phyloP scores from a whole-genome alignment of 2,113 vertebrate species.

The Trematomus loennbergii region DNA sequence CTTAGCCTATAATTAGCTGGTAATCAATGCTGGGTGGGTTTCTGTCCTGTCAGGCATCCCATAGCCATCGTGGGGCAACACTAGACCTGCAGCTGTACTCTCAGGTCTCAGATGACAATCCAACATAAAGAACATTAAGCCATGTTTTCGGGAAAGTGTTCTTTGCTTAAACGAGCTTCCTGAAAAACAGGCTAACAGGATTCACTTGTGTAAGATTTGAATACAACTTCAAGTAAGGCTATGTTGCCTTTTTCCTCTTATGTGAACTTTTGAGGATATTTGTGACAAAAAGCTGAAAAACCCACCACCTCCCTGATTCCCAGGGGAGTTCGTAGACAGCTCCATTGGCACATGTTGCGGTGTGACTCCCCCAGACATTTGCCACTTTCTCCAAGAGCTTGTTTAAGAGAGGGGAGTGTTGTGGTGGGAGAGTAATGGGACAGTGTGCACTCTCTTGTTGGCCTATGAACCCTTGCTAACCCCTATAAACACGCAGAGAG shows the following conservation, averaged over 20 bases:
- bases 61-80: conserved; percentile 62
- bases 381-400: conserved; percentile 66
- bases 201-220: not conserved
- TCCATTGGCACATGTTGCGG: conserved; percentile 46
- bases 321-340: conserved; percentile 25
- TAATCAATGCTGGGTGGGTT: conserved; percentile 83
- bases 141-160: conserved; percentile 32
- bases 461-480: conserved; percentile 74
- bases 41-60: conserved; percentile 68
- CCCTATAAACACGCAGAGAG: conserved; percentile 62
- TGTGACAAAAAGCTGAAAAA: not conserved
- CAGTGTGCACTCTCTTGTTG: conserved; percentile 60
- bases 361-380: conserved; percentile 52
- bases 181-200: conserved; percentile 16
- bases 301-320: not conserved
- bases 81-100: conserved; percentile 68
- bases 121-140: conserved; percentile 56
- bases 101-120: conserved; percentile 62
- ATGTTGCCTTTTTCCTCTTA: not conserved
- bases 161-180: not conserved
- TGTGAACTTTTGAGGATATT: not conserved
- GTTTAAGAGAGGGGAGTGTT: conserved; percentile 42
- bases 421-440: conserved; percentile 51
- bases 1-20: conserved; percentile 85
- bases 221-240: not conserved